Evolutionary conservation across 92 coral and sea anemone species (phyloP).

Genomic region (Blastomussa wellsi): DNA sequence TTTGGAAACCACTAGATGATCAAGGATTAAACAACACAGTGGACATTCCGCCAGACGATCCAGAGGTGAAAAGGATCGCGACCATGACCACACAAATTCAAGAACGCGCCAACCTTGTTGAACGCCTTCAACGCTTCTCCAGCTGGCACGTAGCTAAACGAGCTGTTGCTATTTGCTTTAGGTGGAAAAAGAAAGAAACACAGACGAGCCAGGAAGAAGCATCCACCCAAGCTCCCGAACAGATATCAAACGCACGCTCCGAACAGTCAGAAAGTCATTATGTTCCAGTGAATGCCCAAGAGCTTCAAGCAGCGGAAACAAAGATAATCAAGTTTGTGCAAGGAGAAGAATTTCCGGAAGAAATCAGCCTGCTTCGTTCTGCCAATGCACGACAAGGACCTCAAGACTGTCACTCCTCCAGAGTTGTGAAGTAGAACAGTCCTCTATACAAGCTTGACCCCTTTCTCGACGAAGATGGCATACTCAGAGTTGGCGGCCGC

Average conservation of each 20-base stretch:
- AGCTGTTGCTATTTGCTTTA: slow-evolving; percentile 19
- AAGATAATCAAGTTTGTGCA: slow-evolving; percentile 20
- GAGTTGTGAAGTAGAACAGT: slow-evolving; percentile 1
- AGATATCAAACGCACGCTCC: background rate
- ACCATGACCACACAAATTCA: background rate
- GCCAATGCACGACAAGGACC: background rate
- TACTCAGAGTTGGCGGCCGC: slow-evolving; percentile 22
- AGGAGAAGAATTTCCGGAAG: slow-evolving; percentile 26
- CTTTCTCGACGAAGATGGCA: slow-evolving; percentile 9
- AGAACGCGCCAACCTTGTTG: background rate
- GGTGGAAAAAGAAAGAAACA: background rate
- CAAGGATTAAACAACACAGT: too few relatives aligned
- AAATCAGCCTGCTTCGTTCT: background rate
- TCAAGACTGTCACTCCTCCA: background rate
- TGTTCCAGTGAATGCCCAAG: background rate
- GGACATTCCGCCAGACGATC: slow-evolving; percentile 6
- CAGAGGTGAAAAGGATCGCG: slow-evolving; percentile 11
- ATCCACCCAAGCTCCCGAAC: background rate
- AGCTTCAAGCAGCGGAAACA: background rate
- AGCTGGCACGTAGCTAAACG: slow-evolving; percentile 17
- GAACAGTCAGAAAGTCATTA: background rate
- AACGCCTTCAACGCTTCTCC: slow-evolving; percentile 7
- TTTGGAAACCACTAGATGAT: slow-evolving; percentile 10
- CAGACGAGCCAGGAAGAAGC: background rate
- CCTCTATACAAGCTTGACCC: slow-evolving; percentile 13